A percentile compares a stretch with the other conserved stretches of the same genome.
Evolutionary conservation across 2,888 invertebrate genomes (phyloP).

Genomic region (Erebia ligea): DNA sequence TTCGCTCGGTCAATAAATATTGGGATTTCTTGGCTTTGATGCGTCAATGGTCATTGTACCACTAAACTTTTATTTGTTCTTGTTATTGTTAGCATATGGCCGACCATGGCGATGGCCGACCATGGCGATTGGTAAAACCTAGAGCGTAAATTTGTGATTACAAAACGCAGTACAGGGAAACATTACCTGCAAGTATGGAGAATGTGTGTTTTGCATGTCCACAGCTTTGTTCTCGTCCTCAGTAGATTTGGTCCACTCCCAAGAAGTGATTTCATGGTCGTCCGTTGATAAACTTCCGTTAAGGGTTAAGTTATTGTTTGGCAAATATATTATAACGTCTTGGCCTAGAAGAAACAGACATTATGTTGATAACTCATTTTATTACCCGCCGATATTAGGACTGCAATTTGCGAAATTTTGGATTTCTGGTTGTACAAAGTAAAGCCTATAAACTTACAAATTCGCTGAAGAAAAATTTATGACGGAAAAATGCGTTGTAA

Average conservation of each 20-base stretch:
- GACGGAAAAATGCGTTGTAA: too few relatives aligned
- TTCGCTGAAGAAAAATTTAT: too few relatives aligned
- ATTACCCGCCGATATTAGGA: not conserved
- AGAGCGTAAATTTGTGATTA: not conserved
- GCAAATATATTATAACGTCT: constrained; percentile 94
- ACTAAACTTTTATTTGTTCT: too few relatives aligned
- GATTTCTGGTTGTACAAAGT: too few relatives aligned
- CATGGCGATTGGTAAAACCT: too few relatives aligned
- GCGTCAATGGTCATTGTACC: too few relatives aligned
- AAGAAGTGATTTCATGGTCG: constrained; percentile 95
- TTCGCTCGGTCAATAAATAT: too few relatives aligned
- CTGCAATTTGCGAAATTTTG: too few relatives aligned
- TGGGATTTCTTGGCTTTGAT: too few relatives aligned
- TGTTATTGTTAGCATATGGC: too few relatives aligned
- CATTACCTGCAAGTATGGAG: constrained; percentile 89
- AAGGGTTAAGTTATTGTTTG: constrained; percentile 92
- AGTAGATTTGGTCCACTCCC: constrained; percentile 97
- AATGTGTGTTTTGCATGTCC: constrained; percentile 97
- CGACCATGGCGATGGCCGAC: too few relatives aligned
- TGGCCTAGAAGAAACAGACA: constrained; percentile 81
- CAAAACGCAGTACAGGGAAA: not conserved
- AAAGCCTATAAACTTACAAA: too few relatives aligned
- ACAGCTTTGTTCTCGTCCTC: constrained; percentile 95
- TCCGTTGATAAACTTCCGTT: constrained; percentile 96
- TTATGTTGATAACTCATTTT: not conserved